Conservation (phyloP, 1,140 invertebrate species). For the Bactericera cockerelli region DNA sequence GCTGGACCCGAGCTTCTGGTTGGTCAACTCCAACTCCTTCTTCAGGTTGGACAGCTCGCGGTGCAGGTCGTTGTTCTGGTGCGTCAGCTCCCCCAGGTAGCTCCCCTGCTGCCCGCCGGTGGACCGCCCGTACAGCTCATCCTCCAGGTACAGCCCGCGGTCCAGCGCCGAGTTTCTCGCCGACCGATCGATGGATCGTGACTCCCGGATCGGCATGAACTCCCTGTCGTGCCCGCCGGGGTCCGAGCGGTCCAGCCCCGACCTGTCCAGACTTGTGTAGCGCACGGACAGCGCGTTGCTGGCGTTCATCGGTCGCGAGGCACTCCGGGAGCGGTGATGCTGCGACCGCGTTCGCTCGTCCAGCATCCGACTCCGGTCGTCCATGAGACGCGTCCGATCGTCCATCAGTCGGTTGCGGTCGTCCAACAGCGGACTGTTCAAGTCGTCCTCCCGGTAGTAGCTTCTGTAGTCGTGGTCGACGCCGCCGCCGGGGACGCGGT, state of each 20-base stretch:
- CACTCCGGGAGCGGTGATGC: conserved; percentile 43
- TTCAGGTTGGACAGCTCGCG: conserved; percentile 91
- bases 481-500: conserved; percentile 17
- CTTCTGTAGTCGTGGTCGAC: conserved; percentile 26
- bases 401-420: conserved; percentile 41
- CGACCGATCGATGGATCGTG: conserved; percentile 40
- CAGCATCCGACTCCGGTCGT: conserved; percentile 47
- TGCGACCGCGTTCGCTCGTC: conserved; percentile 40
- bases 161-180: conserved; percentile 35
- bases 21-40: conserved; percentile 90
- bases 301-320: conserved; percentile 37
- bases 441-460: conserved; percentile 54
- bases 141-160: conserved; percentile 50
- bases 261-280: conserved; percentile 62
- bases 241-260: conserved; percentile 41
- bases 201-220: conserved; percentile 63
- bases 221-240: conserved; percentile 45
- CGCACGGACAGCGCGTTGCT: conserved; percentile 37
- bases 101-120: conserved; percentile 25
- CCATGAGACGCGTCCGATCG: conserved; percentile 23
- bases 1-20: conserved; percentile 93
- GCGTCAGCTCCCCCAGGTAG: conserved; percentile 83
- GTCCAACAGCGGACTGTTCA: conserved; percentile 41
- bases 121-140: conserved; percentile 45
- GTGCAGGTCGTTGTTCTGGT: conserved; percentile 87